Evolutionary conservation across 2,113 vertebrate genomes (phyloP), one percentile per base, ranked within the genome.

Genomic region (Amphilophus citrinellus): DNA sequence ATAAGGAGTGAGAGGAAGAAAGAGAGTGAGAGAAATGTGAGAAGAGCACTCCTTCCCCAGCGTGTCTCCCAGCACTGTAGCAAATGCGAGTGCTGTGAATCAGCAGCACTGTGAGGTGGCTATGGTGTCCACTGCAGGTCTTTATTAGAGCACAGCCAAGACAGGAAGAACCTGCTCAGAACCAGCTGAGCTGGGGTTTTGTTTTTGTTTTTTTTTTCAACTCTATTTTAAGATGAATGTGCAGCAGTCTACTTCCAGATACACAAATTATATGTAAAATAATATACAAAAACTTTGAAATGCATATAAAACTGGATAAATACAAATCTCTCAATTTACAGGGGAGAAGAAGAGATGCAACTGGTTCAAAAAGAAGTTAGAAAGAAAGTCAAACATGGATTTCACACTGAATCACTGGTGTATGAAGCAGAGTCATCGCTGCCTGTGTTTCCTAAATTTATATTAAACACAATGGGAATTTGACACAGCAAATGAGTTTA

Each of bases 1-100:
- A 96, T 95, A 97, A 65, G 97, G 96, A 95, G 86, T 86, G 91
- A 94, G 93, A 94, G 95, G 90, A 96, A 96, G 96, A 96, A 53
- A 93, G 79, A 14, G 91, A 95, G 93, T 94, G 94, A 91, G 59
- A 92, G 89, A 63, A 85, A 83, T 9, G 62, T 58, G 27, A 85
- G 58, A 73, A 7, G 78, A 82, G 84, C 35, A 22, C 57, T 79
- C 47, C 58, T 61, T 60, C 50, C 56, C 50, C 30, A 30, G 76
- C 24, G 0, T 63, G 42, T 47, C n/a, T 79, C 62, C 20, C 83
- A 79, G 60, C 71, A 3, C 77, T 80, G 53, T 13, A 2, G 86
- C 76, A 56, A 82, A 42, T 30, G 18, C 62, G 63, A 77, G 63
- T 63, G 75, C 24, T 62, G 80, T 79, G 84, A 85, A 82, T 88